Base-by-base conservation (phyloP, 2,113 vertebrate species). In the Agapornis roseicollis region DNA sequence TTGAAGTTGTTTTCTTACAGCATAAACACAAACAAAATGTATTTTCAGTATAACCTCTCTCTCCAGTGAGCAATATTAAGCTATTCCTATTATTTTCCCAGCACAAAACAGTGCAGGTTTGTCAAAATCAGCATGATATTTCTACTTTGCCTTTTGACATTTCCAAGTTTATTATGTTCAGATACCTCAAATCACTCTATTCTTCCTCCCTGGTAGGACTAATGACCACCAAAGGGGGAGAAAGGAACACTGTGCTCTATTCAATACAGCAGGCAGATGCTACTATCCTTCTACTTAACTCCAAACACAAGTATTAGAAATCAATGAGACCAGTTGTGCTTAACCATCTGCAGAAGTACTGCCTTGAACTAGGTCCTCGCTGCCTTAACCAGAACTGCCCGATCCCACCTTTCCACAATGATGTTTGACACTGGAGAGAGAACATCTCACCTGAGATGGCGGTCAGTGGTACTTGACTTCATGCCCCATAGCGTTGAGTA, bases 121-220 rank as follows among this genome's bases (percentile, higher is more conserved):
- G 73, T 93, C 82, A 74, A 90, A 95, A 83, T 23, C 2, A 3
- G 52, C 4, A 11, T 37, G 81, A 4, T 86, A 71, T 90, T 96
- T 95, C 85, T 77, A 33, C 83, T 22, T 78, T 24, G 41, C 56
- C 85, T 93, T 80, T 88, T 90, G 85, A 86, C 72, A 88, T 94
- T 95, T 93, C 80, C 60, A 60, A 56, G 76, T 81, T 93, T 71
- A 85, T 80, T 68, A 65, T 31, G 65, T 78, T 92, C 92, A 88
- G 50, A 17, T 80, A 88, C 72, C 61, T 74, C 83, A 86, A 74
- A 91, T 72, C 72, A 84, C 64, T 91, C 88, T 10, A 44, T 64
- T 92, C 44, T 39, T 90, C 19, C 92, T 65, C 65, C 71, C 68
- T 68, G 44, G 31, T n/a, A 86, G 47, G 56, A 78, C 81, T 88